Percentiles rank a stretch among this genome's conserved stretches.
Conservation (phyloP, 2,113 vertebrate species). For the Lipotes vexillifer region DNA sequence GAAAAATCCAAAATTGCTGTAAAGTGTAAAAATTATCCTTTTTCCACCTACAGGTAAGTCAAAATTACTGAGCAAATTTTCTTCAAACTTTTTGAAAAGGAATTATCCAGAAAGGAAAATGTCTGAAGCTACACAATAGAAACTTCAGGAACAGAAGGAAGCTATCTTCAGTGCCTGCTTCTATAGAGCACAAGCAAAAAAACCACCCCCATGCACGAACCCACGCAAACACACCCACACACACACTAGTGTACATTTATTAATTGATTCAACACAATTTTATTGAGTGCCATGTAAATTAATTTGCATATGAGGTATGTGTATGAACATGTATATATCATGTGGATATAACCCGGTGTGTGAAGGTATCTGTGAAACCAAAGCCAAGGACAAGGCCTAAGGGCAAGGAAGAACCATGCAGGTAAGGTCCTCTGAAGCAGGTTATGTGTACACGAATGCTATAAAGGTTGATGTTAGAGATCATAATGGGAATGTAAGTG, state of each 20-base stretch:
- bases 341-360: background rate
- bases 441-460: background rate
- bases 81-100: slow-evolving; percentile 47
- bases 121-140: slow-evolving; percentile 11
- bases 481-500: background rate
- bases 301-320: background rate
- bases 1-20: slow-evolving; percentile 50
- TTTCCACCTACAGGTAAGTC: slow-evolving; percentile 55
- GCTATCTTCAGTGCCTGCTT: background rate
- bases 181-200: background rate
- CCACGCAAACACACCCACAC: background rate
- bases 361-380: background rate
- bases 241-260: background rate
- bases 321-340: background rate
- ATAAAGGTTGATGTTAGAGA: background rate
- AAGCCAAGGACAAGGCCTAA: background rate
- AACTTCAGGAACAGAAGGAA: background rate
- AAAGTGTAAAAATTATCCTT: slow-evolving; percentile 54
- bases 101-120: slow-evolving; percentile 52
- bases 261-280: background rate
- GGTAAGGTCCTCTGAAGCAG: background rate
- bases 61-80: slow-evolving; percentile 57
- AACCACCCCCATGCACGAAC: background rate
- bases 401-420: background rate
- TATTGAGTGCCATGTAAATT: background rate